These are phyloP conservation scores for Liparis tanakae DNA, from an alignment of 2,797 vertebrate genomes.

Conservation along the genomic window DNA sequence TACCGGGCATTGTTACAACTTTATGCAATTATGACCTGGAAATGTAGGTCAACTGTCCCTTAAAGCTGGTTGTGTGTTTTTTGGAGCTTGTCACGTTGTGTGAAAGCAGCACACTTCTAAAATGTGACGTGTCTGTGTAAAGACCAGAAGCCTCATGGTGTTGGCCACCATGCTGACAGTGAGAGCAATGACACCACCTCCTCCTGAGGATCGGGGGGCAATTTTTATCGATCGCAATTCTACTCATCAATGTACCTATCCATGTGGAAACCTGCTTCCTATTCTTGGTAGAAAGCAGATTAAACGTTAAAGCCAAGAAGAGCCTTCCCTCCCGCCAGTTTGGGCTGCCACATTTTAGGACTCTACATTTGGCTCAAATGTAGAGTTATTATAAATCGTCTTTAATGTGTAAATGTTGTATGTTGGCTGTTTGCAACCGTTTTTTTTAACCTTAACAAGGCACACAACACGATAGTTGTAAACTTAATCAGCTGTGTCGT, in stretches of 20 bases:
- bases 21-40: conserved; percentile 10
- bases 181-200: background rate
- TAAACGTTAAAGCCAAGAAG: background rate
- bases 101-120: too few species aligned
- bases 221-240: background rate
- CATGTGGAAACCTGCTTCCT: too few species aligned
- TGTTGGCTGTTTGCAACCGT: background rate
- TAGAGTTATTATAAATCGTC: too few species aligned
- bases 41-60: background rate
- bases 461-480: background rate
- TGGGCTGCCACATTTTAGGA: background rate
- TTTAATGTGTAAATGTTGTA: background rate
- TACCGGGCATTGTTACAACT: background rate
- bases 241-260: too few species aligned
- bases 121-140: too few species aligned
- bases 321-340: background rate
- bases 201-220: background rate
- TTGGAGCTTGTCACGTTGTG: too few species aligned
- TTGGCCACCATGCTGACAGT: background rate
- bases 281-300: background rate
- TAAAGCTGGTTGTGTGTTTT: too few species aligned
- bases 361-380: background rate
- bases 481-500: conserved; percentile 32
- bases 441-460: background rate
- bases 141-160: background rate